Conservation (phyloP, 92 coral and sea anemone genomes). For the Zoanthus sansibaricus region DNA sequence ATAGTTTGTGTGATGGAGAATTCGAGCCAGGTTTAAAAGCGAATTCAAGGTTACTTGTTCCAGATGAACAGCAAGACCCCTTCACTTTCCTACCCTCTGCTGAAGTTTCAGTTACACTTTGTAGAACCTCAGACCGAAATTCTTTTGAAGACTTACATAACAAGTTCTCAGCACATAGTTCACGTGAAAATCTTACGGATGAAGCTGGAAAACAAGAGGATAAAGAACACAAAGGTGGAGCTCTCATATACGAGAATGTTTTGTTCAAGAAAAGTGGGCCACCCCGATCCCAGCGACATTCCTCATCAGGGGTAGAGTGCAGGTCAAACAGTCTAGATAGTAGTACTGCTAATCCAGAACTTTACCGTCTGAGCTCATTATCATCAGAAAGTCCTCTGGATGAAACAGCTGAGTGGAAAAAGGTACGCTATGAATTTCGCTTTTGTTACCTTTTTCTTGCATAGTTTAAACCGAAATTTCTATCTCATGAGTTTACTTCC, state of each 20-base stretch:
- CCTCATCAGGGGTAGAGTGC: not conserved
- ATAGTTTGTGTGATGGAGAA: constrained; percentile 74
- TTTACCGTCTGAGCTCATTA: constrained; percentile 74
- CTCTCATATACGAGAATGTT: constrained; percentile 94
- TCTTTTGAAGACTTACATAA: constrained; percentile 71
- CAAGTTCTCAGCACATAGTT: constrained; percentile 64
- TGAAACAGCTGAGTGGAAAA: constrained; percentile 95
- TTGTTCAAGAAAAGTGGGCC: constrained; percentile 80
- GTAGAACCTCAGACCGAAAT: constrained; percentile 33
- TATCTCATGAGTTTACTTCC: no score
- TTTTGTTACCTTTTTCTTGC: not conserved
- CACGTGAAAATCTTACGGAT: constrained; percentile 67
- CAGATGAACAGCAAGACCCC: constrained; percentile 68
- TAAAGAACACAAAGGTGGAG: constrained; percentile 52
- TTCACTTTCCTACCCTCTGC: constrained; percentile 68
- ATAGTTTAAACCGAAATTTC: not conserved
- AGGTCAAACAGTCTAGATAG: constrained; percentile 18
- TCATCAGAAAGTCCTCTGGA: constrained; percentile 77
- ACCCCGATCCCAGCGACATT: not conserved
- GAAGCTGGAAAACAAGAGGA: not conserved
- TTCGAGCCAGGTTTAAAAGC: constrained; percentile 27
- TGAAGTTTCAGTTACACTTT: not conserved
- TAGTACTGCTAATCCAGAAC: constrained; percentile 24
- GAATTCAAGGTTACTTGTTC: not conserved
- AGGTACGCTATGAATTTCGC: constrained; percentile 57